Percentiles rank a stretch among this genome's conserved stretches.
Conservation (phyloP, 1,140 invertebrate species). For the Macrostomum lignano region DNA sequence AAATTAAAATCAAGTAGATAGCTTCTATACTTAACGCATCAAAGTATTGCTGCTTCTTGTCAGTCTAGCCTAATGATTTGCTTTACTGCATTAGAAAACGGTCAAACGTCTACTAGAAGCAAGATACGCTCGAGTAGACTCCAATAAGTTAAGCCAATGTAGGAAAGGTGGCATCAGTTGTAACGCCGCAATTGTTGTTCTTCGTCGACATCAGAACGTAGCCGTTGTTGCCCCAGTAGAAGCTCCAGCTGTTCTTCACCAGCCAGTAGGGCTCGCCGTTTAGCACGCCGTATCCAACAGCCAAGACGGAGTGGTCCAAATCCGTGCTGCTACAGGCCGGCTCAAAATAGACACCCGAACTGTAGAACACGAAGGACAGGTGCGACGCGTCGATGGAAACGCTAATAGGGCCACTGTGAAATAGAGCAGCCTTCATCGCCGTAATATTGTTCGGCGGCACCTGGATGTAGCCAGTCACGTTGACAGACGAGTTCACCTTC, state of each 20-base stretch:
- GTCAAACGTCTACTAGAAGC: no score
- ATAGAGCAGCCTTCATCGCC: slow-evolving; percentile 43
- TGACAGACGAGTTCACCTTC: slow-evolving; percentile 39
- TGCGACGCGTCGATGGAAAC: slow-evolving; percentile 67
- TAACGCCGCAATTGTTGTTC: slow-evolving; percentile 60
- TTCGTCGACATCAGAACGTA: slow-evolving; percentile 66
- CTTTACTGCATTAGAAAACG: background rate
- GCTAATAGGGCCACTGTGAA: slow-evolving; percentile 50
- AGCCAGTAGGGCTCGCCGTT: slow-evolving; percentile 29
- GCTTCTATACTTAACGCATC: background rate
- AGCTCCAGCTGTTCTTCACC: slow-evolving; percentile 35
- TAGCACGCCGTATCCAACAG: slow-evolving; percentile 45
- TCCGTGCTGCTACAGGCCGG: background rate
- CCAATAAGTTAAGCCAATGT: no score
- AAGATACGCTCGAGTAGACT: no score
- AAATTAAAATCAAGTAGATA: no score
- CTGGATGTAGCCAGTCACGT: slow-evolving; percentile 43
- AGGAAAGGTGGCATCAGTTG: slow-evolving; percentile 36
- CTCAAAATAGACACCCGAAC: slow-evolving; percentile 9
- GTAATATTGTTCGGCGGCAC: slow-evolving; percentile 31
- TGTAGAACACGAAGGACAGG: slow-evolving; percentile 46
- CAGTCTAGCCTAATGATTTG: background rate
- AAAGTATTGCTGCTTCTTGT: background rate
- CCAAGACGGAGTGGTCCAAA: slow-evolving; percentile 57
- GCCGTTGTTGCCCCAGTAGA: slow-evolving; percentile 48